Evolutionary conservation across 2,888 invertebrate species (phyloP), one percentile per base, ranked within the genome.

Genomic region (Elgonia sp.): DNA sequence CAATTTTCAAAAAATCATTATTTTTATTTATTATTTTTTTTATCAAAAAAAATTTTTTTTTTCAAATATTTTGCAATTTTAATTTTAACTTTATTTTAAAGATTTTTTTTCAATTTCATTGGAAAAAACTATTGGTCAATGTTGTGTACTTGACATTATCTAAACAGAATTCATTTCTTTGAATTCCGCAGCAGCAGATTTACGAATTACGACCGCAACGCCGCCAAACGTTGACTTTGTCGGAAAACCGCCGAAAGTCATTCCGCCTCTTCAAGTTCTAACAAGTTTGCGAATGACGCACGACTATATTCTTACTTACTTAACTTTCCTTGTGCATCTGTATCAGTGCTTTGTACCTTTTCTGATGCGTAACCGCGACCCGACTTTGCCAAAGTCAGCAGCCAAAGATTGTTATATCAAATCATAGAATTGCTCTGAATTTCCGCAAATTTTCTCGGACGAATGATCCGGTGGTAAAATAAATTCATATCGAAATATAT

Each of bases 261-360:
- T 72, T 69, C 40, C 39, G 40, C 21, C 20, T 62, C n/a, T 62
- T 50, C 37, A 60, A 72, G 62, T 63, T 72, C 72, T 62, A 70
- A 81, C 72, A 81, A 81, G 62, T 81, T 81, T 72, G 62, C 60
- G 20, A 40, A 79, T 65, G 69, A 70, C 62, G 80, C 69, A 76
- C 63, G 40, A 20, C 29, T 67, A 42, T 21, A 81, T 72, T 81
- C 63, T 72, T 81, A 50, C 21, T 16, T 21, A 63, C 29, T n/a
- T 21, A 63, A 65, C 81, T 62, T 65, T 72, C 53, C n/a, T 50
- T 37, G 16, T 50, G 70, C 18, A 50, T 67, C 62, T 70, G 21
- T 70, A 62, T 70, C 70, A 50, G 42, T 42, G 69, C 50, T 57
- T 69, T 50, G 70, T 62, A 40, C 70, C 65, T 70, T 70, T 67